Evolutionary conservation across 1,140 invertebrate species (phyloP), one percentile per base, ranked within the genome.

Genomic region (Camponotus vicinus): DNA sequence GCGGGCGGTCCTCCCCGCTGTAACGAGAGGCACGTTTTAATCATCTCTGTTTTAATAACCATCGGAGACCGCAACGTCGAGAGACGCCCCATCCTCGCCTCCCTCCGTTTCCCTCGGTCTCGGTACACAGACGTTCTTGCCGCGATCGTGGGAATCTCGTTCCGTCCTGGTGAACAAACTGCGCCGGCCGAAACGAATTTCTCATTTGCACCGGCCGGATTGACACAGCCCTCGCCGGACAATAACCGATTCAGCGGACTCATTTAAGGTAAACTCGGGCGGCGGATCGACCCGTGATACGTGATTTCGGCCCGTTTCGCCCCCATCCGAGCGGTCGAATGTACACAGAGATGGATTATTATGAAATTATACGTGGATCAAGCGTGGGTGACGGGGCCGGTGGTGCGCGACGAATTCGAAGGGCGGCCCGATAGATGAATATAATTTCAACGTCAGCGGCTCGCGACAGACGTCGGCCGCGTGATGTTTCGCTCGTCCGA

Each of bases 321-420:
- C 52, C 61, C 66, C 59, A 21, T 32, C n/a, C 66, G 61, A 15
- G 37, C 34, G 80, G n/a, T 27, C 79, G 83, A 89, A 80, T 86
- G 88, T 87, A 91, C 90, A 90, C 88, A 64, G 85, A 64, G 85
- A 75, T 61, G 88, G 91, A 92, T 92, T 92, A 92, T 92, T 91
- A 92, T 59, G 86, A 91, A 92, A 92, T 92, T 91, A 92, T 91
- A 92, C 85, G 80, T 63, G 88, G 91, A 92, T 92, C 89, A 92
- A 80, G 86, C 78, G 73, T 75, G 55, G 49, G 59, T 15, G 49
- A 1, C 49, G 49, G 15, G 49, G 1, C 49, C 70, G 55, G 55
- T 86, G 70, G 71, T 69, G 64, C 64, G 67, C 57, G 84, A 90
- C 71, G 61, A 86, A 59, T 91, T 88, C 83, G 84, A 83, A 75